Evolutionary conservation across 2,113 vertebrate species (phyloP).

Genomic region (Coreoperca whiteheadi): DNA sequence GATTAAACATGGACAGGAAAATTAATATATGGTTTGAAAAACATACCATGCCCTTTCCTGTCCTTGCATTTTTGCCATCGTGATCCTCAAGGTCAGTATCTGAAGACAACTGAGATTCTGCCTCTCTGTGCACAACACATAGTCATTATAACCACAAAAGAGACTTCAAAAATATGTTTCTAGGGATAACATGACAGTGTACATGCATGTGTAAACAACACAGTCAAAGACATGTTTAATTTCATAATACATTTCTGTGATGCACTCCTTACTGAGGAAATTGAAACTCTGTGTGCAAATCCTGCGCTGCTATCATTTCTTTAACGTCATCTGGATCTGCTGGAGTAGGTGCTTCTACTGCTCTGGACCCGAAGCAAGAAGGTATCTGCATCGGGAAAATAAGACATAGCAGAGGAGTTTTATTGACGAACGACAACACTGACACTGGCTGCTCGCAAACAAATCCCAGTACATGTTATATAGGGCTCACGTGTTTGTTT

Average conservation of each 20-base stretch:
- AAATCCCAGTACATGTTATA: background rate
- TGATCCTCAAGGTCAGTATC: slow-evolving; percentile 96
- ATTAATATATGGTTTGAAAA: background rate
- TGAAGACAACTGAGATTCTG: slow-evolving; percentile 95
- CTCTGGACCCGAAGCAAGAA: slow-evolving; percentile 36
- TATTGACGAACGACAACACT: background rate
- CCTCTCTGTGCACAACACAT: slow-evolving; percentile 87
- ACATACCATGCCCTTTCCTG: slow-evolving; percentile 92
- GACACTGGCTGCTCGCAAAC: background rate
- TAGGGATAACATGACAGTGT: background rate
- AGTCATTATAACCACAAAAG: slow-evolving; percentile 3
- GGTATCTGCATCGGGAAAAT: slow-evolving; percentile 32
- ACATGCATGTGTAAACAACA: background rate
- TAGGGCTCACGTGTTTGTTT: background rate
- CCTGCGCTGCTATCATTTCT: slow-evolving; percentile 99
- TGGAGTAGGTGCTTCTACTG: slow-evolving; percentile 81
- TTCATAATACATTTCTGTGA: slow-evolving; percentile 71
- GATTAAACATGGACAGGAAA: background rate
- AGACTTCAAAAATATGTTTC: background rate
- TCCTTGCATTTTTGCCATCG: slow-evolving; percentile 91
- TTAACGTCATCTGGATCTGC: slow-evolving; percentile 96
- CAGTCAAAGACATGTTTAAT: background rate
- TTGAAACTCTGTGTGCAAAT: slow-evolving; percentile 97
- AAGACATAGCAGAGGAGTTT: background rate
- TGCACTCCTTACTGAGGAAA: slow-evolving; percentile 92